Evolutionary conservation across 2,888 invertebrate species (phyloP), one percentile per base, ranked within the genome.

Genomic region (Drosophila paramelanica): DNA sequence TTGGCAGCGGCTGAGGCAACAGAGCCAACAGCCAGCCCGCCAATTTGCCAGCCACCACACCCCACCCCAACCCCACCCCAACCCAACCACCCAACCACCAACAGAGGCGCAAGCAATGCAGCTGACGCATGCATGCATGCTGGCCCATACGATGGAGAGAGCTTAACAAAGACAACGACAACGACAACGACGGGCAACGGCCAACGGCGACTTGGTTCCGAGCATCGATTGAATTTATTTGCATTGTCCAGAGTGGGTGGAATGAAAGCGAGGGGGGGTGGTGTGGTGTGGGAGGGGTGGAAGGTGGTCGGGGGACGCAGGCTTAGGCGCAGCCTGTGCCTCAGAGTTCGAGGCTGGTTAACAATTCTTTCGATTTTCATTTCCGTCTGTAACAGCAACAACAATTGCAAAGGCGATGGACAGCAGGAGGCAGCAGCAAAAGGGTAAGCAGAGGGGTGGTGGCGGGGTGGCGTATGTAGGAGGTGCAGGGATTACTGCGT

Each of bases 171-270:
- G 67, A 61, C 73, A 66, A 13, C 33, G 33, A 33, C 33, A 11
- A 11, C 4, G 36, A 5, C 36, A 36, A 36, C 36, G 13, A 36
- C 13, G 36, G 36, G 36, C 36, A 36, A 69, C 53, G 81, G 69
- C 62, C 70, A 76, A 73, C 66, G 77, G 66, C 77, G 82, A 80
- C 89, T 88, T 89, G 78, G 73, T 43, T 51, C 64, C 45, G 60
- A 73, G 68, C 79, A 81, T 82, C 90, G 90, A 90, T 90, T 89
- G 90, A 89, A 90, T 89, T 90, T 89, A 89, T 89, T 89, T 89
- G 83, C 81, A 74, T 80, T 81, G 78, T 64, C 64, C 68, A 10
- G n/a, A 5, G 14, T 10, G 31, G 20, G 14, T 11, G 27, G 5
- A n/a, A 36, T 1, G 17, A 17, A 17, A 17, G 17, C 17, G 17